A percentile compares a stretch with the other conserved stretches of the same genome.
These are phyloP conservation scores for Luperina testacea DNA, from an alignment of 2,888 invertebrate species.

Conservation along the genomic window DNA sequence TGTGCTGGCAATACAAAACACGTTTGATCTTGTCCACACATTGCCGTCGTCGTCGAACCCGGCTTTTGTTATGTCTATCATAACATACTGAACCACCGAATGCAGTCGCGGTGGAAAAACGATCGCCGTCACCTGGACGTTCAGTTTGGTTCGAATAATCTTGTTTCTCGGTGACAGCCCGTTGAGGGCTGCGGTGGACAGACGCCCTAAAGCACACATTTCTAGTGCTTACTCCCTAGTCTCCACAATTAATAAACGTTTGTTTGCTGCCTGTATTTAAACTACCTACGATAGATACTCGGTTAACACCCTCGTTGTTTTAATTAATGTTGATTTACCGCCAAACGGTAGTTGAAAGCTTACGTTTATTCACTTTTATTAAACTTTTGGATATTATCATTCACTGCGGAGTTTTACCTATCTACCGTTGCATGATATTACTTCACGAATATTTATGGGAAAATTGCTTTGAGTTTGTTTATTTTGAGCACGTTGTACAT, in stretches of 20 bases:
- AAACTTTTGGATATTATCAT: neutral
- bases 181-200: neutral
- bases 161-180: neutral
- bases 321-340: conserved; percentile 43
- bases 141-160: neutral
- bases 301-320: conserved; percentile 30
- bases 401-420: neutral
- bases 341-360: conserved; percentile 18
- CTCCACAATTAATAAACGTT: conserved; percentile 43
- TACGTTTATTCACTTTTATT: conserved; percentile 15
- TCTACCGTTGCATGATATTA: neutral
- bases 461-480: neutral
- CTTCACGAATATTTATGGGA: neutral
- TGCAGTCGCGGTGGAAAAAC: neutral
- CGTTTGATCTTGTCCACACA: neutral
- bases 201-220: neutral
- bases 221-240: neutral
- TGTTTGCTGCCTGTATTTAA: conserved; percentile 44
- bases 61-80: neutral
- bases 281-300: conserved; percentile 36
- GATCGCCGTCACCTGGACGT: neutral
- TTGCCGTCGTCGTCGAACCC: neutral
- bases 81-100: neutral
- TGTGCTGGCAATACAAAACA: neutral
- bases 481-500: neutral